Conservation (phyloP, 2,113 vertebrate species). For the Apistogramma diplotaenia region DNA sequence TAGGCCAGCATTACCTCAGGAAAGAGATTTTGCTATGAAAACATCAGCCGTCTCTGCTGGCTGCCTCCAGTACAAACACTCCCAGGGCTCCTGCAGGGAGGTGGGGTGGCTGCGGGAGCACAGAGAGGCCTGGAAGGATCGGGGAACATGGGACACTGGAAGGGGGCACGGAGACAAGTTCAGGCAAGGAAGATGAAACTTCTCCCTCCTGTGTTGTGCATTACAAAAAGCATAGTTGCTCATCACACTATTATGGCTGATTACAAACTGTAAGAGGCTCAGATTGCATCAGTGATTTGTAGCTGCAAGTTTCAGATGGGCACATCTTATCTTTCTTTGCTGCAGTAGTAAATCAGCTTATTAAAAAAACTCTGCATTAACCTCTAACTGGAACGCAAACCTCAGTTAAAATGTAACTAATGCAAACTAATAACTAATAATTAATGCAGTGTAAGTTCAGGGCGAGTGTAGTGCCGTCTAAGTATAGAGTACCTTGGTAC, state of each 20-base stretch:
- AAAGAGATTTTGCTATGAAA: conserved; percentile 69
- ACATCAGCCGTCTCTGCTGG: conserved; percentile 65
- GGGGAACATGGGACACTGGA: neutral
- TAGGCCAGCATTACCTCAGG: conserved; percentile 68
- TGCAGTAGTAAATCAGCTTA: neutral
- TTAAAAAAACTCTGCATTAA: neutral
- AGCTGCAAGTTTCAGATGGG: conserved; percentile 4
- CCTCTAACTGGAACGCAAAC: neutral
- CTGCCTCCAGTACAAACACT: conserved; percentile 71
- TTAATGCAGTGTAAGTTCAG: neutral
- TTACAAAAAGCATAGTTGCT: neutral
- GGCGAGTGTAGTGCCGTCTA: neutral
- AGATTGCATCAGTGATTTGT: neutral
- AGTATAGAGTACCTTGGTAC: neutral
- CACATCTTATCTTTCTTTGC: neutral
- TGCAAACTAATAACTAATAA: neutral
- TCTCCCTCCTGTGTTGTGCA: neutral
- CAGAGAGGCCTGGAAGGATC: neutral
- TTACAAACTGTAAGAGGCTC: neutral
- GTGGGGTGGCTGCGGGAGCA: conserved; percentile 26
- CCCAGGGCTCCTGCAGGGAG: conserved; percentile 61
- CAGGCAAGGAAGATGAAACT: neutral
- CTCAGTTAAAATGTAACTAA: neutral
- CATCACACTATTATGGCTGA: neutral
- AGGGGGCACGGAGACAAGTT: neutral